Evolutionary conservation across 1,140 invertebrate species (phyloP), one percentile per base, ranked within the genome.

Genomic region (Trinorchestia longiramus): DNA sequence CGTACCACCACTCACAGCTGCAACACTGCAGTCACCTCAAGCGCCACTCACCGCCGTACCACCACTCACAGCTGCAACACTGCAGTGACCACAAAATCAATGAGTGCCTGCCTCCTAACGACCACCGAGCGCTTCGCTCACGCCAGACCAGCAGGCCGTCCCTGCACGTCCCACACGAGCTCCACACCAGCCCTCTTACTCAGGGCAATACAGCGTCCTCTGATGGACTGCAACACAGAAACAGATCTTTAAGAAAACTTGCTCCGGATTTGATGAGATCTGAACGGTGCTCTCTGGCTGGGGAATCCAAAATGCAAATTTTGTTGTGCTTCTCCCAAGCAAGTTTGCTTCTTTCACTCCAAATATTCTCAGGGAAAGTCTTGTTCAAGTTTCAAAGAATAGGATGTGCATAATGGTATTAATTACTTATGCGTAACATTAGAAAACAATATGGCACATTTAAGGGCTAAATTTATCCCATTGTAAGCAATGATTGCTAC

Each of bases 1-100:
- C 96, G 95, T 88, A 96, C 87, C 36, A 95, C 96, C 28, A 96
- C 95, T 90, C 96, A 96, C 95, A 95, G 95, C 95, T 95, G 95
- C 95, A 95, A 91, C 45, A 44, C 47, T 53, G 47, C 47, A 53
- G 47, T 53, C 47, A 53, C 92, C 4, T 43, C 92, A 47, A 94
- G 8, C 47, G 44, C 92, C 43, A 87, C 62, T 95, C 95, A 45
- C 47, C n/a, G 95, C 95, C 96, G 95, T 88, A 96, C 87, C 36
- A 95, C 96, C 28, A 96, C 95, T 90, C 96, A 96, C 95, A 95
- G 95, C 95, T 95, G 95, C 95, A 95, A 91, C 45, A 44, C 47
- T 53, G 47, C 47, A 53, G 47, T 53, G n/a, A n/a, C 92, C 44
- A 95, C 96, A 77, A 15, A 77, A 77, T 77, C 62, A 77, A 77